phyloP scores from a whole-genome alignment of 2,113 vertebrate genomes.

The Tenrec ecaudatus region DNA sequence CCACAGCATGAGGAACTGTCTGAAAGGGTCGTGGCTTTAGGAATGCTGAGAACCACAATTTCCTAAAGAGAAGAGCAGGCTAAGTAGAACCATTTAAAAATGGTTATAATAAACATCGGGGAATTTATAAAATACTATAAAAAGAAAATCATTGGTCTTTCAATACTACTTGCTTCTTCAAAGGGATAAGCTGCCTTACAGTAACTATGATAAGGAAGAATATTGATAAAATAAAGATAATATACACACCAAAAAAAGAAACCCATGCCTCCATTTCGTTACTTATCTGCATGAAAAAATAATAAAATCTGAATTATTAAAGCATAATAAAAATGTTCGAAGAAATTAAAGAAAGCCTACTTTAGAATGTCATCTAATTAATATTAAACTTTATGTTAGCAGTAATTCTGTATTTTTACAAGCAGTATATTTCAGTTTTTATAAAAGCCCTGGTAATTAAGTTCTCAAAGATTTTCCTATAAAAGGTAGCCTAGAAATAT shows the following conservation, averaged over 20 bases:
- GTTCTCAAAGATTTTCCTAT: slow-evolving; percentile 76
- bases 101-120: slow-evolving; percentile 84
- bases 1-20: too few relatives aligned
- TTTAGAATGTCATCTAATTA: slow-evolving; percentile 5
- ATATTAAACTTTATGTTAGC: slow-evolving; percentile 48
- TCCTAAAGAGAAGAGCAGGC: slow-evolving; percentile 20
- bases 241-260: slow-evolving; percentile 32
- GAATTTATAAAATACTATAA: slow-evolving; percentile 85
- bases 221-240: slow-evolving; percentile 64
- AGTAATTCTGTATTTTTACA: slow-evolving; percentile 49
- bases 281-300: not conserved
- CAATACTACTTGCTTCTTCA: slow-evolving; percentile 75
- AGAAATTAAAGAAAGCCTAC: not conserved
- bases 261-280: not conserved
- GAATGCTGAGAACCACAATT: too few relatives aligned
- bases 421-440: slow-evolving; percentile 58
- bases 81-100: slow-evolving; percentile 82
- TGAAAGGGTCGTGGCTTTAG: too few relatives aligned
- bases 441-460: slow-evolving; percentile 71
- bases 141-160: slow-evolving; percentile 80
- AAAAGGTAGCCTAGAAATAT: slow-evolving; percentile 75
- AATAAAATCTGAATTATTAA: not conserved
- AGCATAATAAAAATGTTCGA: slow-evolving; percentile 32
- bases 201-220: slow-evolving; percentile 72
- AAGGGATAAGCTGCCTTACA: slow-evolving; percentile 82